Base-by-base conservation (phyloP, 2,113 vertebrate species). In the Octodon degus region DNA sequence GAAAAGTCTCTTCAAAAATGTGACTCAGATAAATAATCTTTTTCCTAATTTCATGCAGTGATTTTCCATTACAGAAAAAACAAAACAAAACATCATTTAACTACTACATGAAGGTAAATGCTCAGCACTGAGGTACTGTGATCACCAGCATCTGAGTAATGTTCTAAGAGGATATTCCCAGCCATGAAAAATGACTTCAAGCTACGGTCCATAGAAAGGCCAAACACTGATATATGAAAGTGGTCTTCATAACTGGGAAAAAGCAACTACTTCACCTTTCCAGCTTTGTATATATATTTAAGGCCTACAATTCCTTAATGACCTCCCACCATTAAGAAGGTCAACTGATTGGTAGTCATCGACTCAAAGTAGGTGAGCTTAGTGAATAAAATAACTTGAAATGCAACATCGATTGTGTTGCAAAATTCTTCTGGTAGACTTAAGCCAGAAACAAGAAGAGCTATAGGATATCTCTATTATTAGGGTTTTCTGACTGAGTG, bases 11-110 rank as follows among this genome's bases (percentile, higher is more conserved):
- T 87, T 94, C 97, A 95, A 97, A 97, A 96, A 92, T 94, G 82
- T 97, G 93, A 96, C 89, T 97, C 97, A 97, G 95, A 97, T 93
- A 98, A 97, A 97, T 97, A 98, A 93, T 97, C 65, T 93, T 96
- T 95, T 95, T 30, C 40, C 5, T 81, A 93, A 90, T 87, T 96
- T 96, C 40, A 74, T 53, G 84, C 82, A 81, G 86, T 97, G 77
- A 97, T 96, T 97, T 97, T 98, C 95, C 97, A 95, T 91, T 90
- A 93, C 90, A 93, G 17, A 27, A 25, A 83, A 24, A 16, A 30
- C 25, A 25, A n/a, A n/a, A n/a, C n/a, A 43, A 43, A 43, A 4
- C 13, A 43, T 34, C 22, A 84, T 90, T 72, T 94, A 96, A 68
- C 55, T 25, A 86, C 55, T 25, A 70, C 82, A 87, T 43, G 62